Evolutionary conservation across 2,113 vertebrate species (phyloP).

Genomic region (Phalacrocorax aristotelis): DNA sequence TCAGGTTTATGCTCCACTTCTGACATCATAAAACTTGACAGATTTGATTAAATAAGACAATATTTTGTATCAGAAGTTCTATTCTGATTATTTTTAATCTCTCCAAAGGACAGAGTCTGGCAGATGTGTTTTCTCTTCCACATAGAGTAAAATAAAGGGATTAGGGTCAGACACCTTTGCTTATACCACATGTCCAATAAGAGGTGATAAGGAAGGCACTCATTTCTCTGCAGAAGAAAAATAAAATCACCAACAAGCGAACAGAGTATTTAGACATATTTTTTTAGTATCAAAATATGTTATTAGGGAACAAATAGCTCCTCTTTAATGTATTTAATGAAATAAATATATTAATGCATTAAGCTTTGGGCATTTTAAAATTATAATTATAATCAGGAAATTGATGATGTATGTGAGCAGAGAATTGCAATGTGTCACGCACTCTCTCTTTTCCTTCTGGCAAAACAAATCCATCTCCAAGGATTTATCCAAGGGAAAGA

Average conservation of each 20-base stretch:
- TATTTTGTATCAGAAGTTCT: neutral
- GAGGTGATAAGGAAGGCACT: neutral
- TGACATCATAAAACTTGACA: conserved; percentile 16
- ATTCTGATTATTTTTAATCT: neutral
- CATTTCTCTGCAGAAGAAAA: neutral
- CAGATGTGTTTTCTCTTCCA: neutral
- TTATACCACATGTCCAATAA: neutral
- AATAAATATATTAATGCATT: conserved; percentile 45
- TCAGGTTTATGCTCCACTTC: conserved; percentile 10
- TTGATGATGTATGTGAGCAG: conserved; percentile 11
- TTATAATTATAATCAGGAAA: conserved; percentile 43
- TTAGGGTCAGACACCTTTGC: neutral
- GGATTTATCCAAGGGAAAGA: conserved; percentile 45
- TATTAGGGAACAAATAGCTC: conserved; percentile 25
- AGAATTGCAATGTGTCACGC: neutral
- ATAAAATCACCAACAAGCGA: neutral
- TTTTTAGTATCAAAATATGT: neutral
- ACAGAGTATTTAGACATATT: neutral
- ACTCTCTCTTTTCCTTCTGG: neutral
- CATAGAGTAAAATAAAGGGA: neutral
- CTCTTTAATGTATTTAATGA: conserved; percentile 22
- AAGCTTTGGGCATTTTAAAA: conserved; percentile 31
- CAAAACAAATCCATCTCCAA: conserved; percentile 36
- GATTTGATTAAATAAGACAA: conserved; percentile 18
- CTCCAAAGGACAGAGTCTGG: neutral